Conservation (phyloP, 2,888 invertebrate species). For the Mechanitis mazaeus region DNA sequence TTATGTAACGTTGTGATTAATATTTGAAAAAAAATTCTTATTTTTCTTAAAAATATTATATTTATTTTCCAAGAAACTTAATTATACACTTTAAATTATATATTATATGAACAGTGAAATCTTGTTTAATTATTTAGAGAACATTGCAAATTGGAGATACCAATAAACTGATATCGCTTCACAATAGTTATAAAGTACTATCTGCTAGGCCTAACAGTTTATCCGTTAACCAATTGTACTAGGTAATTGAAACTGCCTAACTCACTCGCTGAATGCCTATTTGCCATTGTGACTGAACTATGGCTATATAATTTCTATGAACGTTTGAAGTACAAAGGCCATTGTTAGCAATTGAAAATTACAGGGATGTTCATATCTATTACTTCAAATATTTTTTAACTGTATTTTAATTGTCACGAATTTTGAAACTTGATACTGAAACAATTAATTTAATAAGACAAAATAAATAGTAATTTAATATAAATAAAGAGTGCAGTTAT, state of each 20-base stretch:
- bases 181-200: slow-evolving; percentile 5
- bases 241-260: slow-evolving; percentile 23
- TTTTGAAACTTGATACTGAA: no score
- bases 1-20: no score
- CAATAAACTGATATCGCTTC: slow-evolving; percentile 2
- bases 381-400: background rate
- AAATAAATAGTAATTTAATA: background rate
- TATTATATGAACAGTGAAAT: no score
- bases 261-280: slow-evolving; percentile 17
- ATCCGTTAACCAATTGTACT: slow-evolving; percentile 14
- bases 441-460: background rate
- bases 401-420: no score
- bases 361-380: background rate
- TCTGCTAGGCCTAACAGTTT: slow-evolving; percentile 1
- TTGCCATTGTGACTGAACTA: slow-evolving; percentile 17
- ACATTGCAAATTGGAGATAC: background rate
- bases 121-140: no score
- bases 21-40: no score
- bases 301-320: slow-evolving; percentile 4
- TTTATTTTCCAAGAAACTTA: no score
- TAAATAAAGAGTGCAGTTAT: no score
- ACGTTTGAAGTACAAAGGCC: slow-evolving; percentile 4
- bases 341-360: slow-evolving; percentile 2
- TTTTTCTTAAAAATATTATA: no score
- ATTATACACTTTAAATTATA: no score